phyloP scores from a whole-genome alignment of 92 coral and sea anemone genomes.

The Parazoanthus swiftii region DNA sequence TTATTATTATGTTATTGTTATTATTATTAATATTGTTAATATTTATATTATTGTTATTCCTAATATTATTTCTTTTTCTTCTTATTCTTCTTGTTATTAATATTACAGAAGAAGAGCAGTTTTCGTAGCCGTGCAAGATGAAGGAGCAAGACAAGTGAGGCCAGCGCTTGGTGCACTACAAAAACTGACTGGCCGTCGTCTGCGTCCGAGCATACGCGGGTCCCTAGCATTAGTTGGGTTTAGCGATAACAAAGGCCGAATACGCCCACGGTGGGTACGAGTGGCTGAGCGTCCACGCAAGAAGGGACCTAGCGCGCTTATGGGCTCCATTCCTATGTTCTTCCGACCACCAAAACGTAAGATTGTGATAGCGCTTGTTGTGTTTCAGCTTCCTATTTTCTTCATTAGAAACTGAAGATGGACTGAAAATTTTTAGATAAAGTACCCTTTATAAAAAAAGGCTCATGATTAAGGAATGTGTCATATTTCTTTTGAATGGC shows the following conservation, averaged over 20 bases:
- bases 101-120: slow-evolving; percentile 27
- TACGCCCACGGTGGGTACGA: slow-evolving; percentile 17
- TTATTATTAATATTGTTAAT: too few species aligned
- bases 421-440: too few species aligned
- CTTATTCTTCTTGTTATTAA: too few species aligned
- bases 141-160: neutral
- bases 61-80: too few species aligned
- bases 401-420: too few species aligned
- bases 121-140: slow-evolving; percentile 26
- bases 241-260: slow-evolving; percentile 21
- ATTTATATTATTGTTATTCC: too few species aligned
- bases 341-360: neutral
- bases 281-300: neutral
- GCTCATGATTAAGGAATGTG: too few species aligned
- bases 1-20: too few species aligned
- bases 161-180: neutral
- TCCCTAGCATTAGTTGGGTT: slow-evolving; percentile 29
- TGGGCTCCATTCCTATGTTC: neutral
- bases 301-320: slow-evolving; percentile 24
- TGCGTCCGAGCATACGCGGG: neutral
- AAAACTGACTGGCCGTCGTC: slow-evolving; percentile 9
- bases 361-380: neutral
- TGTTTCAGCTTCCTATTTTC: neutral
- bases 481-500: neutral
- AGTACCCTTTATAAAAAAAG: too few species aligned